Base-by-base conservation (phyloP, 2,113 vertebrate species). In the Forbesichthys agassizii region DNA sequence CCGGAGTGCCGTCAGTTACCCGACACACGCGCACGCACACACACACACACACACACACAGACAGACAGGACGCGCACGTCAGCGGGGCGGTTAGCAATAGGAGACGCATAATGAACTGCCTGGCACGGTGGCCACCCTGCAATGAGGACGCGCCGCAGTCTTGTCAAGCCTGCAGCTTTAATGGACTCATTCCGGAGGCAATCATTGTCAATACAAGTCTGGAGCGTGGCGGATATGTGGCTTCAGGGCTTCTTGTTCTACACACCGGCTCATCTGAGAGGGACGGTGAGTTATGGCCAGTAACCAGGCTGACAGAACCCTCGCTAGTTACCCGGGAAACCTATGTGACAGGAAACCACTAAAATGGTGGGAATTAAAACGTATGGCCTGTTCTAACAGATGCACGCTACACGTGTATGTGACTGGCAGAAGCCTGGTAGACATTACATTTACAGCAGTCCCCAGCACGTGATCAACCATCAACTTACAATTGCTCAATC, bases 121-220 rank as follows among this genome's bases (percentile, higher is more conserved):
- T 7, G 60, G 78, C 82, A 74, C 49, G 70, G 71, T 69, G 80
- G 79, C 71, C 78, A 65, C 68, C 66, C 64, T 63, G 56, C 83
- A 74, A 73, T 55, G 74, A 82, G 79, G 77, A 71, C 48, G 66
- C 83, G 79, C 33, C 74, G 77, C 86, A 79, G 78, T 88, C 74
- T 91, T 94, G 92, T 95, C 95, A 93, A 90, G 92, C 86, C 83
- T 82, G 88, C 90, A 87, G 89, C 90, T 88, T 93, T 96, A 96
- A 98, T 94, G 88, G 92, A 91, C 92, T 94, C 92, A 94, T 96
- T 94, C 95, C 90, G 86, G 90, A 91, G 90, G 93, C 94, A 94
- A 96, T 97, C 94, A 96, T 94, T 95, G 94, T 95, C 95, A 94
- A 94, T 93, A 94, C 90, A 93, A 94, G 92, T 91, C 91, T 88